phyloP scores from a whole-genome alignment of 2,888 invertebrate species.

The Elegia similella region DNA sequence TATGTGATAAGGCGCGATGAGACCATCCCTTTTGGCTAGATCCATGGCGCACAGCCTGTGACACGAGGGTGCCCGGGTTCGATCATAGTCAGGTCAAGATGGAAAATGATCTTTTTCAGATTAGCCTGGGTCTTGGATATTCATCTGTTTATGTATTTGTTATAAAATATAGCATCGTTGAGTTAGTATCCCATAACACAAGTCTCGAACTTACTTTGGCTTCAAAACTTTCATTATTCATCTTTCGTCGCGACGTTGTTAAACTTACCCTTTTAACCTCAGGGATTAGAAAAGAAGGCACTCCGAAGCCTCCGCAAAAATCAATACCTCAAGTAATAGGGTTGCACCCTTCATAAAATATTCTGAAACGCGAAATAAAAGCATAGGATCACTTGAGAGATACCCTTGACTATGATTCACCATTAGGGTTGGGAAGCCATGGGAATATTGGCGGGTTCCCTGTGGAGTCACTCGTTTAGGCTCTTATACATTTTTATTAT shows the following conservation, averaged over 20 bases:
- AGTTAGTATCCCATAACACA: no score
- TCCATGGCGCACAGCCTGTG: no score
- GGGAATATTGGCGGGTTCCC: conserved; percentile 10
- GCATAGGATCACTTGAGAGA: conserved; percentile 11
- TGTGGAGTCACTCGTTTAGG: not conserved
- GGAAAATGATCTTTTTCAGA: no score
- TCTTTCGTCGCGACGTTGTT: not conserved
- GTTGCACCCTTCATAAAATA: conserved; percentile 15
- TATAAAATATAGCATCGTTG: no score
- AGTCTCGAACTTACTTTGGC: no score
- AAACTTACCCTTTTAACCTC: not conserved
- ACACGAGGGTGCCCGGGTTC: no score
- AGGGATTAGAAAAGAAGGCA: conserved; percentile 7
- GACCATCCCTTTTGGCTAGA: not conserved
- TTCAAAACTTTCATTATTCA: not conserved
- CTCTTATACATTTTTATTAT: not conserved
- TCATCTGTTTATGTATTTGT: no score
- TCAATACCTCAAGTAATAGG: conserved; percentile 10
- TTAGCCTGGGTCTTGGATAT: no score
- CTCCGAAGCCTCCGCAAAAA: conserved; percentile 5
- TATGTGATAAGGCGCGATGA: no score
- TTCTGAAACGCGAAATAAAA: conserved; percentile 14
- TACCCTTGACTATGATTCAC: conserved; percentile 36
- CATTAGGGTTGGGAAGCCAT: conserved; percentile 40
- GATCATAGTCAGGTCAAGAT: no score